Evolutionary conservation across 2,113 vertebrate species (phyloP).

Genomic region (Perca flavescens): DNA sequence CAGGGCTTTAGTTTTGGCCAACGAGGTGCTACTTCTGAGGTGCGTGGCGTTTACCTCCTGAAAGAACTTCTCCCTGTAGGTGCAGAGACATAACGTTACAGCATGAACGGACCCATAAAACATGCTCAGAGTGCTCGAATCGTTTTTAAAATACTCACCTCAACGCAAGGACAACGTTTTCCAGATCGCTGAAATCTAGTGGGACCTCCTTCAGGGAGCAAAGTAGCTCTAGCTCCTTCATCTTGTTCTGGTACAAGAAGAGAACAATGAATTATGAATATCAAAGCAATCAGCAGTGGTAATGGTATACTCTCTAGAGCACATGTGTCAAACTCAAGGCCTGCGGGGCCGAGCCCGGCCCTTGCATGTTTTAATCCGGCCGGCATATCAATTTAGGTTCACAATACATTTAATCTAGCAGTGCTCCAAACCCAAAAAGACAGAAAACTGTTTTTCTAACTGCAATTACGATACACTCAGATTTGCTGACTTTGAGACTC

Average conservation of each 20-base stretch:
- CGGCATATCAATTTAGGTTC: too few species aligned
- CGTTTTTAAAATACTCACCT: constrained; percentile 81
- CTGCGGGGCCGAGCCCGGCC: too few species aligned
- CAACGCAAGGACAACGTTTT: constrained; percentile 94
- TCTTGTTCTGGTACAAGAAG: constrained; percentile 90
- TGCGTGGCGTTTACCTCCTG: constrained; percentile 92
- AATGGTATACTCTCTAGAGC: neutral
- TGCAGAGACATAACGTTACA: constrained; percentile 36
- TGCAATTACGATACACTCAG: too few species aligned
- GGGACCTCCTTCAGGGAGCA: constrained; percentile 97
- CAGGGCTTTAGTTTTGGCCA: constrained; percentile 93
- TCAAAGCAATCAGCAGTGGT: neutral
- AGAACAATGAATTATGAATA: constrained; percentile 25
- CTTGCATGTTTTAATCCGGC: too few species aligned
- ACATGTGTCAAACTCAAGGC: too few species aligned
- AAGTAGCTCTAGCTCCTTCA: constrained; percentile 96
- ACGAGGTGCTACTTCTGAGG: constrained; percentile 86
- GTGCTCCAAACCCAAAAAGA: too few species aligned
- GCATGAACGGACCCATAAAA: neutral
- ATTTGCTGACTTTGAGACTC: too few species aligned
- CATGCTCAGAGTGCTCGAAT: neutral
- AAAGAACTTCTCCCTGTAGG: constrained; percentile 93
- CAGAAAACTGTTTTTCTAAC: too few species aligned
- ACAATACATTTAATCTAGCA: too few species aligned
- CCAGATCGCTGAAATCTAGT: constrained; percentile 94